phyloP scores from a whole-genome alignment of 2,888 invertebrate genomes.

The Zootermopsis nevadensis region DNA sequence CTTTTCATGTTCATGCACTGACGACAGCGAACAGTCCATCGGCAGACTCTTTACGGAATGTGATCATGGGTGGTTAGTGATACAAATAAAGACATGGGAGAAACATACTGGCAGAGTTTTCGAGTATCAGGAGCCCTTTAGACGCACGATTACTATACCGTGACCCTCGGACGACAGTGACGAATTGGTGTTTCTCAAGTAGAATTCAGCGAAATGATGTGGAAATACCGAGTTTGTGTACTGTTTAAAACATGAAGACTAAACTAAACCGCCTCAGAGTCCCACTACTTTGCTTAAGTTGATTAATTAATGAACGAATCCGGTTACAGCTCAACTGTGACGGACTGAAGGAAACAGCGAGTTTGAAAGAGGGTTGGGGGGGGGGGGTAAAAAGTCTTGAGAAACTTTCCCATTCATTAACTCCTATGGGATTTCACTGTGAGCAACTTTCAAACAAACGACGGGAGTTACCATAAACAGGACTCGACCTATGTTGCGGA shows the following conservation, averaged over 20 bases:
- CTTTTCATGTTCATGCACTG: neutral
- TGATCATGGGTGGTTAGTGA: neutral
- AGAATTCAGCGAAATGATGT: conserved; percentile 45
- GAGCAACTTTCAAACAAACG: conserved; percentile 42
- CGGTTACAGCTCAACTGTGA: conserved; percentile 45
- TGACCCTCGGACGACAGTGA: conserved; percentile 42
- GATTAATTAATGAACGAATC: conserved; percentile 45
- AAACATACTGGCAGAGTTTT: neutral
- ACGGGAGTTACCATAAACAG: neutral
- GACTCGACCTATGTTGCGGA: too few relatives aligned
- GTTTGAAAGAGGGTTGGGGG: neutral
- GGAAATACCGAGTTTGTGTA: conserved; percentile 44
- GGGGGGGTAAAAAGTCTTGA: conserved; percentile 27
- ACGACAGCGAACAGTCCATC: neutral
- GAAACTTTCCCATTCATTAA: conserved; percentile 46
- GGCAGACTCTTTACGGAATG: neutral
- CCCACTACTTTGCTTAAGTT: conserved; percentile 34
- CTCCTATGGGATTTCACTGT: conserved; percentile 41
- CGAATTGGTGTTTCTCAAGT: conserved; percentile 43
- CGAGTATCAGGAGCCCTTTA: neutral
- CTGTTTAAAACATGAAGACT: conserved; percentile 25
- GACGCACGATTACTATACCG: conserved; percentile 31
- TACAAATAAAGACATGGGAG: neutral
- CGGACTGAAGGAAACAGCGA: conserved; percentile 19
- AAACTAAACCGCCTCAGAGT: neutral